These are phyloP conservation scores for Mus caroli DNA, from an alignment of 2,797 vertebrate genomes.

Conservation along the genomic window DNA sequence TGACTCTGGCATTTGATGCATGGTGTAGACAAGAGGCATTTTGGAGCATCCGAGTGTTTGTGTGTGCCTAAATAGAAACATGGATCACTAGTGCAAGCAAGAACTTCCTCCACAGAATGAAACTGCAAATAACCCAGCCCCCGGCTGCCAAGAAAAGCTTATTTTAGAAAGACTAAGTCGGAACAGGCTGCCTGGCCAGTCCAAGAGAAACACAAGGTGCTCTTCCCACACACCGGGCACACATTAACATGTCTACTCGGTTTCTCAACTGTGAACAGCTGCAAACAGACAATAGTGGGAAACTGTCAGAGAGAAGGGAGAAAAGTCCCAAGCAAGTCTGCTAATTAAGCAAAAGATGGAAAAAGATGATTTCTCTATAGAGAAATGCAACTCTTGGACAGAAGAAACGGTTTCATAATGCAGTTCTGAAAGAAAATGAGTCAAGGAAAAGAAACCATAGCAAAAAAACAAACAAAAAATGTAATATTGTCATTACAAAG, in stretches of 20 bases:
- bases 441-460: slow-evolving; percentile 58
- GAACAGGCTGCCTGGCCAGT: slow-evolving; percentile 72
- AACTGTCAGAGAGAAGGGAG: slow-evolving; percentile 58
- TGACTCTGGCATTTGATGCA: slow-evolving; percentile 52
- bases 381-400: slow-evolving; percentile 56
- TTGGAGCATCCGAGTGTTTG: slow-evolving; percentile 58
- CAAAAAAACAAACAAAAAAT: background rate
- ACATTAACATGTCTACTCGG: slow-evolving; percentile 78
- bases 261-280: slow-evolving; percentile 72
- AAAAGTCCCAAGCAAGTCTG: slow-evolving; percentile 50
- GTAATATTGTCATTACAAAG: background rate
- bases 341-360: slow-evolving; percentile 78
- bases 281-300: slow-evolving; percentile 77
- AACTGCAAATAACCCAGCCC: slow-evolving; percentile 76
- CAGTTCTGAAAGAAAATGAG: slow-evolving; percentile 35
- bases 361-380: slow-evolving; percentile 54
- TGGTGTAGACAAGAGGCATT: slow-evolving; percentile 47
- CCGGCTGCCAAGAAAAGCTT: slow-evolving; percentile 78
- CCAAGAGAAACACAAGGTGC: slow-evolving; percentile 71
- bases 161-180: slow-evolving; percentile 79
- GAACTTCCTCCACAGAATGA: slow-evolving; percentile 77
- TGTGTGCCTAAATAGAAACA: slow-evolving; percentile 79
- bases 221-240: slow-evolving; percentile 72
- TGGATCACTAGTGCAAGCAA: slow-evolving; percentile 76
- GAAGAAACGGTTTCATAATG: slow-evolving; percentile 48